A percentile compares a stretch with the other conserved stretches of the same genome.
These are phyloP conservation scores for Synergus umbraculus DNA, from an alignment of 2,888 invertebrate species.

Conservation along the genomic window DNA sequence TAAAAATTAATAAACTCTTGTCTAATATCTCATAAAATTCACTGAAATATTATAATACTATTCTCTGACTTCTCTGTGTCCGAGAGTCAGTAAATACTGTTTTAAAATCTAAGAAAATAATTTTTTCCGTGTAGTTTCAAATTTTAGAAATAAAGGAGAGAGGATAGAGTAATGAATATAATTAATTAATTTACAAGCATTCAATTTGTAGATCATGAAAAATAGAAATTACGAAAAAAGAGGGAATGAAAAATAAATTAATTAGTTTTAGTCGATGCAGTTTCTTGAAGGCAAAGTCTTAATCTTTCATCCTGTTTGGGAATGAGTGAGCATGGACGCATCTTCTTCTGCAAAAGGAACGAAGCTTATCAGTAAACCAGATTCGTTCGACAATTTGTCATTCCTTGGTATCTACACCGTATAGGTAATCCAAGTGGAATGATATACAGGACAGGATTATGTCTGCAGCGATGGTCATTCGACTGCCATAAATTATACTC, in stretches of 20 bases:
- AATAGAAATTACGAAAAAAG: not conserved
- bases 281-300: not conserved
- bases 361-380: slow-evolving; percentile 33
- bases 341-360: slow-evolving; percentile 10
- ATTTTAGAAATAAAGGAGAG: not conserved
- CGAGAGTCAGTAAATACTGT: no score
- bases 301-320: not conserved
- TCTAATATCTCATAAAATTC: no score
- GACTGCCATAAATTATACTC: slow-evolving; percentile 50
- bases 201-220: not conserved
- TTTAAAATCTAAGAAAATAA: no score
- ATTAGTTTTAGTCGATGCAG: not conserved
- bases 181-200: not conserved
- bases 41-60: no score
- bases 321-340: not conserved
- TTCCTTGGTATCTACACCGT: slow-evolving; percentile 33
- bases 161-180: not conserved
- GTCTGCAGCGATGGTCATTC: slow-evolving; percentile 45
- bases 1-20: no score
- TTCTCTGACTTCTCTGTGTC: no score
- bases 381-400: slow-evolving; percentile 34
- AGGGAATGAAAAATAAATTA: not conserved
- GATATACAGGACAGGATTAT: slow-evolving; percentile 39
- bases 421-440: slow-evolving; percentile 34
- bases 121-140: no score